phyloP scores from a whole-genome alignment of 2,888 invertebrate species.

The Tipula lateralis region DNA sequence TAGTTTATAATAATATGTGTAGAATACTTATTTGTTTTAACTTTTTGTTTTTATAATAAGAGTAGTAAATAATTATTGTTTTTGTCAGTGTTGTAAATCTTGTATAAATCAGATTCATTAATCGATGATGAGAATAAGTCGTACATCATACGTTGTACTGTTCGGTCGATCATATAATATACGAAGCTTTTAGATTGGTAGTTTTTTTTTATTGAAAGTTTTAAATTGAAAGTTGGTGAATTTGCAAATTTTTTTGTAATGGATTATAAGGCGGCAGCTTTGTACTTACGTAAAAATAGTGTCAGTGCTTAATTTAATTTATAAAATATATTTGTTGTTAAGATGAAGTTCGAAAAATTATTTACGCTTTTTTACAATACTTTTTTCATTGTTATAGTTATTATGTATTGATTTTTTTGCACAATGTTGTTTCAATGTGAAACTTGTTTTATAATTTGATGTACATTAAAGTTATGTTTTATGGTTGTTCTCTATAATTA shows the following conservation, averaged over 20 bases:
- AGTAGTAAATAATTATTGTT: not conserved
- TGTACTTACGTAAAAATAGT: slow-evolving; percentile 11
- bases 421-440: not conserved
- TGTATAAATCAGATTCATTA: not conserved
- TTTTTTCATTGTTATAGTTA: not conserved
- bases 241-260: not conserved
- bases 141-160: not conserved
- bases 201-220: not conserved
- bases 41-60: not conserved
- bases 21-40: not conserved
- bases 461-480: too few relatives aligned
- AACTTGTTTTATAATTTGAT: too few relatives aligned
- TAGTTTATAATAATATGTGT: not conserved
- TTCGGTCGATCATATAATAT: not conserved
- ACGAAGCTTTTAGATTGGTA: too few relatives aligned
- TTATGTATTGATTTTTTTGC: not conserved
- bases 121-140: not conserved
- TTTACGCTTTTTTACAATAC: not conserved
- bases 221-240: not conserved
- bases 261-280: not conserved
- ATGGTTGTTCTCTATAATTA: too few relatives aligned
- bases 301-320: not conserved
- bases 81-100: not conserved
- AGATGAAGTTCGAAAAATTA: not conserved
- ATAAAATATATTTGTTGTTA: not conserved